A percentile compares a stretch with the other conserved stretches of the same genome.
Evolutionary conservation across 2,888 invertebrate species (phyloP).

Genomic region (Plebejus anna): DNA sequence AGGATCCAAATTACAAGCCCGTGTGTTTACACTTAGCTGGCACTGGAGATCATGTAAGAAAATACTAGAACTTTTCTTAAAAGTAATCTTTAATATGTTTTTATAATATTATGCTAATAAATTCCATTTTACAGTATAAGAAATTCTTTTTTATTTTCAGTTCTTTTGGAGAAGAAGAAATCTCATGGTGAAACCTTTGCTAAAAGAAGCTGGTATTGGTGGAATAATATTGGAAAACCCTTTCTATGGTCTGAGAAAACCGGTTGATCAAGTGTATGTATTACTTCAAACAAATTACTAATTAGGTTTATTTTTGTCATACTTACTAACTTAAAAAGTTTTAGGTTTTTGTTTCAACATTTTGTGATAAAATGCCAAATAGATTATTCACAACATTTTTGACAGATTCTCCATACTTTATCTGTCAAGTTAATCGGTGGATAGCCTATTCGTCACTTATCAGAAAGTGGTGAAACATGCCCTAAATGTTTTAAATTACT

Average conservation of each 20-base stretch:
- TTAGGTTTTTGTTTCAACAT: too few relatives aligned
- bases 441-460: too few relatives aligned
- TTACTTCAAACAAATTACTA: not conserved
- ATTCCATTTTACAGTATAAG: not conserved
- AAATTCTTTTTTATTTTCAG: slow-evolving; percentile 63
- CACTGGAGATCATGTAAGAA: slow-evolving; percentile 97
- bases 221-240: slow-evolving; percentile 98
- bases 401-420: too few relatives aligned
- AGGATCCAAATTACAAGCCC: slow-evolving; percentile 83
- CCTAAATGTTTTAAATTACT: too few relatives aligned
- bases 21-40: slow-evolving; percentile 97
- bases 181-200: slow-evolving; percentile 93
- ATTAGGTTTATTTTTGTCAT: not conserved
- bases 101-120: not conserved
- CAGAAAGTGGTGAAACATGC: too few relatives aligned
- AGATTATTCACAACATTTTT: too few relatives aligned
- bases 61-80: slow-evolving; percentile 15
- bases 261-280: slow-evolving; percentile 89
- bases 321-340: too few relatives aligned
- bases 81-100: not conserved
- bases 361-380: too few relatives aligned
- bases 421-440: too few relatives aligned
- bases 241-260: slow-evolving; percentile 94
- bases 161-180: slow-evolving; percentile 94
- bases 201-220: slow-evolving; percentile 93